Conservation (phyloP, 2,888 invertebrate genomes). For the Alentia gelatinosa region DNA sequence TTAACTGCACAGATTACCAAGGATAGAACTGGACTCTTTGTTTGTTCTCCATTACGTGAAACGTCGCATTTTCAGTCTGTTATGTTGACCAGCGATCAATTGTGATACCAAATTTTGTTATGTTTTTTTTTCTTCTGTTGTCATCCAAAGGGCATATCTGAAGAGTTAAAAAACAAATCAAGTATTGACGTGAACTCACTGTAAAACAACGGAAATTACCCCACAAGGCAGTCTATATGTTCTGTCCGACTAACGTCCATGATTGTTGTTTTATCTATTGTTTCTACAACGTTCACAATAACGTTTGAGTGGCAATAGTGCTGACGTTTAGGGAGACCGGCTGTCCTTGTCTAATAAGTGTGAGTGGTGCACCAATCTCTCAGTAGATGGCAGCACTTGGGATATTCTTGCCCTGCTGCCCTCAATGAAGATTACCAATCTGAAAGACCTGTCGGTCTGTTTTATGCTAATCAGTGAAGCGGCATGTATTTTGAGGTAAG, state of each 20-base stretch:
- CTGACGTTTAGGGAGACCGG: too few relatives aligned
- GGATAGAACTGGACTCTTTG: background rate
- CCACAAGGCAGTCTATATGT: background rate
- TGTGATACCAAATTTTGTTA: conserved; percentile 28
- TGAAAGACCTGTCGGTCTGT: background rate
- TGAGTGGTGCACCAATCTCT: background rate
- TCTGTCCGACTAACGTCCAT: background rate
- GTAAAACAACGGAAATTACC: too few relatives aligned
- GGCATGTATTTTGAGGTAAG: background rate
- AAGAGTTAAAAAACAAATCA: background rate
- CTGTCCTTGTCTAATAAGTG: too few relatives aligned
- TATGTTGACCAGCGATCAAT: conserved; percentile 36
- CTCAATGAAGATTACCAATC: background rate
- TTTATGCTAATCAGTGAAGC: background rate
- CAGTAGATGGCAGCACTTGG: background rate
- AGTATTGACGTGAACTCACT: background rate
- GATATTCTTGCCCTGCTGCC: background rate
- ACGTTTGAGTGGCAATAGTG: too few relatives aligned
- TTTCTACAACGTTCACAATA: background rate
- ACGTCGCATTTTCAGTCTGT: conserved; percentile 23
- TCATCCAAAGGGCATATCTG: background rate
- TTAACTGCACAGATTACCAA: background rate
- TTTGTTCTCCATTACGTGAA: background rate
- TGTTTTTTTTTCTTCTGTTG: background rate
- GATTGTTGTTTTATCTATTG: background rate